Evolutionary conservation across 2,888 invertebrate genomes (phyloP).

Genomic region (Tetragonisca angustula): DNA sequence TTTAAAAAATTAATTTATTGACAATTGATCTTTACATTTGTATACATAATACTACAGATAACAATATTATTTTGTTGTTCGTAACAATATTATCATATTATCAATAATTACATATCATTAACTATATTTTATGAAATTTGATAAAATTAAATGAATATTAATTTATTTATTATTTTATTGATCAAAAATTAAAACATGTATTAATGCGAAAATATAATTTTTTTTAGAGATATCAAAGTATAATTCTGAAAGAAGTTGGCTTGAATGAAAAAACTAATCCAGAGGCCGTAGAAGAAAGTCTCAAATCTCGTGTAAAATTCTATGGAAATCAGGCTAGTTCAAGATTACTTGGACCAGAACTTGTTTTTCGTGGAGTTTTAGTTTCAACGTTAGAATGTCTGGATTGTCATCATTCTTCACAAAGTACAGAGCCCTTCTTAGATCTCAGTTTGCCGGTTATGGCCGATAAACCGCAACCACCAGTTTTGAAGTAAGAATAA

Average conservation of each 20-base stretch:
- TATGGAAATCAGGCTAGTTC: slow-evolving; percentile 93
- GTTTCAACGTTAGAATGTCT: slow-evolving; percentile 96
- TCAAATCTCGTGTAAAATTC: slow-evolving; percentile 91
- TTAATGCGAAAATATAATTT: neutral
- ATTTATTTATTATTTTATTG: neutral
- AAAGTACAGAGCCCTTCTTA: slow-evolving; percentile 95
- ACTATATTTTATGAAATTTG: neutral
- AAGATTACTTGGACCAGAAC: slow-evolving; percentile 92
- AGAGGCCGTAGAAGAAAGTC: slow-evolving; percentile 87
- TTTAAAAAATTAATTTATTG: neutral
- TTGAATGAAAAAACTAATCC: slow-evolving; percentile 90
- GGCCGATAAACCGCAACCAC: slow-evolving; percentile 90
- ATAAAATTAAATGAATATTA: neutral
- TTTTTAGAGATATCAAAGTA: slow-evolving; percentile 91
- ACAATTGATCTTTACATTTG: neutral
- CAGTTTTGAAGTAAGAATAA: slow-evolving; percentile 84
- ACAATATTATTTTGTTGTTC: neutral
- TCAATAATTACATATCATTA: neutral
- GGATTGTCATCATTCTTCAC: slow-evolving; percentile 94
- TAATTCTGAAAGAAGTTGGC: slow-evolving; percentile 92
- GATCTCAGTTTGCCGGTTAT: slow-evolving; percentile 97
- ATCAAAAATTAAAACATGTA: neutral
- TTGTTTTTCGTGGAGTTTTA: slow-evolving; percentile 96
- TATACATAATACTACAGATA: neutral
- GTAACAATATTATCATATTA: neutral